Percentiles rank a stretch among this genome's conserved stretches.
Evolutionary conservation across 2,888 invertebrate species (phyloP).

Genomic region (Diaphora mendica): DNA sequence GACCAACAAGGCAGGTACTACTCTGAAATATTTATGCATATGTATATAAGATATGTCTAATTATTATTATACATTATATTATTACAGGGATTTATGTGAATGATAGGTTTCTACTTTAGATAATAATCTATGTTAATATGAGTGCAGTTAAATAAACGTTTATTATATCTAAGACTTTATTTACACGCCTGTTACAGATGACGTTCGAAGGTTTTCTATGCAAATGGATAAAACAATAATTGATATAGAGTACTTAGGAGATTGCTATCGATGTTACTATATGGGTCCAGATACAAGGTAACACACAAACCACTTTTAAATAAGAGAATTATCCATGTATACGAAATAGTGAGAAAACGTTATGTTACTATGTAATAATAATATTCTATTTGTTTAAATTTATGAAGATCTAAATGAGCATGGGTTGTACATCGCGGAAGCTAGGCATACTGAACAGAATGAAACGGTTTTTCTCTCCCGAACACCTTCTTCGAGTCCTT

Average conservation of each 20-base stretch:
- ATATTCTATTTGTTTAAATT: no score
- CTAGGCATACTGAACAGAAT: no score
- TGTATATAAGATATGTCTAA: no score
- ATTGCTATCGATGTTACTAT: slow-evolving; percentile 2
- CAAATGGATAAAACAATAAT: slow-evolving; percentile 1
- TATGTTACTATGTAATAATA: background rate
- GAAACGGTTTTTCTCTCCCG: no score
- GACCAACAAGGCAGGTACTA: no score
- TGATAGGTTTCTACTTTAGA: slow-evolving; percentile 1
- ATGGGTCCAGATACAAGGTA: slow-evolving; percentile 2
- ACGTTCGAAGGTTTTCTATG: slow-evolving; percentile 12
- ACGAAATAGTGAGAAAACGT: background rate
- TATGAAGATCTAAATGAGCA: no score
- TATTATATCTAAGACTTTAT: slow-evolving; percentile 10
- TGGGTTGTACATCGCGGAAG: no score
- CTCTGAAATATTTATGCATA: no score
- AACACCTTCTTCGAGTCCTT: no score
- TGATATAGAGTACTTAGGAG: slow-evolving; percentile 2
- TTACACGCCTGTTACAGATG: slow-evolving; percentile 2
- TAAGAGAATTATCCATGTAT: background rate
- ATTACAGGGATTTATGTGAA: background rate
- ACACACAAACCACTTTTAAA: background rate
- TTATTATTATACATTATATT: no score
- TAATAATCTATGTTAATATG: slow-evolving; percentile 11
- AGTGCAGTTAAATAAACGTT: background rate